phyloP scores from a whole-genome alignment of 2,888 invertebrate genomes.

The Cyaniris semiargus region DNA sequence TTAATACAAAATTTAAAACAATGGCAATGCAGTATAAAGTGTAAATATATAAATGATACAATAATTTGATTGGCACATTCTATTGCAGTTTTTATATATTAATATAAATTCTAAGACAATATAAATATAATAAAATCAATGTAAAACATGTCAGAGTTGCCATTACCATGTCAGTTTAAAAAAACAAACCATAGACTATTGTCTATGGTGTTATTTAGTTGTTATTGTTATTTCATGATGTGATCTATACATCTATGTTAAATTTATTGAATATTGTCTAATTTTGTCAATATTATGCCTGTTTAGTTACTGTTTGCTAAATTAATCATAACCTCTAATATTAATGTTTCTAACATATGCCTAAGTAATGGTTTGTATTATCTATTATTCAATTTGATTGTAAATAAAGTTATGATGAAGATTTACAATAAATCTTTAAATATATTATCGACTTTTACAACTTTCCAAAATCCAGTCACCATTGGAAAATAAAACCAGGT shows the following conservation, averaged over 20 bases:
- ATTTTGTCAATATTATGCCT: not conserved
- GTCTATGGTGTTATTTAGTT: too few species aligned
- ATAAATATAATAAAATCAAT: not conserved
- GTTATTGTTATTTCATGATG: not conserved
- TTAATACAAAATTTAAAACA: not conserved
- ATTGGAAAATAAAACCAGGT: not conserved
- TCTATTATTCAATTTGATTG: not conserved
- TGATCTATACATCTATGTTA: not conserved
- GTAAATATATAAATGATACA: not conserved
- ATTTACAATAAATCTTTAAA: not conserved
- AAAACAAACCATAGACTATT: not conserved
- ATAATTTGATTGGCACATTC: constrained; percentile 25
- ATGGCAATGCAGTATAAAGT: not conserved
- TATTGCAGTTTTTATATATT: constrained; percentile 3
- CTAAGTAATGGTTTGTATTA: not conserved
- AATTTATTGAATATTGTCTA: not conserved
- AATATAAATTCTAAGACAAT: not conserved
- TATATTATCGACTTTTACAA: not conserved
- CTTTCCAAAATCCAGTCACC: not conserved
- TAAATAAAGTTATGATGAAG: not conserved
- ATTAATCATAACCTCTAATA: not conserved
- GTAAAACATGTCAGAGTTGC: not conserved
- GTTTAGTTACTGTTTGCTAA: not conserved
- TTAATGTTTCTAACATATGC: not conserved
- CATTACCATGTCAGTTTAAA: constrained; percentile 2